Evolutionary conservation across 1,140 invertebrate genomes (phyloP), one percentile per base, ranked within the genome.

Genomic region (Drosophila sturtevanti): DNA sequence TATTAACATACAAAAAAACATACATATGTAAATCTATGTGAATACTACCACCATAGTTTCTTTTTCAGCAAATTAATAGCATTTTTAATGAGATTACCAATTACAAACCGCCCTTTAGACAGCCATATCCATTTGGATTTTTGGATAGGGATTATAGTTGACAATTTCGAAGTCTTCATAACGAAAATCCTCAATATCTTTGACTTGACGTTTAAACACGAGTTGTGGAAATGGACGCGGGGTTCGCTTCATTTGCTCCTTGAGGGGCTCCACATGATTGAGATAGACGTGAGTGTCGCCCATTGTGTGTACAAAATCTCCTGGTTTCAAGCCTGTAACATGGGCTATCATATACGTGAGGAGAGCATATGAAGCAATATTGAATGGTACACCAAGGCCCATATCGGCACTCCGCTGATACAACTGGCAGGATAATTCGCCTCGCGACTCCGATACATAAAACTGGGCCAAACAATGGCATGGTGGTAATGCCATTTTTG

Each of bases 331-430:
- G 51, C 95, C 95, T 24, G 98, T 98, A 9, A 99, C 94, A 92
- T 99, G 97, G 59, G 98, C 98, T 77, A 99, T 96, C 97, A 99
- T 99, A 79, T 96, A 96, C 10, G 97, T 99, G 0, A 99, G 93
- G 5, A 99, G 90, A 1, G 98, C 95, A 93, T 99, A 99, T 70
- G 98, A 99, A 14, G 99, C 98, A 84, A 99, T 99, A 92, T 99
- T 99, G 91, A 99, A 99, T 16, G 99, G 99, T 1, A 99, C 98
- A 18, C 99, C 99, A 1, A 99, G 93, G 6, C 98, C 98, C 96
- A 99, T 98, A 92, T 99, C 99, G 14, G 97, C 98, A 71, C 98
- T 99, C 85, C 99, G 94, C 93, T 99, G 99, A 92, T 99, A 99
- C 68, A 99, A 92, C 81, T 98, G 96, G 91, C 98, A 99, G 3